A percentile compares a stretch with the other conserved stretches of the same genome.
Conservation (phyloP, 2,888 invertebrate genomes). For the Philereme vetulata region DNA sequence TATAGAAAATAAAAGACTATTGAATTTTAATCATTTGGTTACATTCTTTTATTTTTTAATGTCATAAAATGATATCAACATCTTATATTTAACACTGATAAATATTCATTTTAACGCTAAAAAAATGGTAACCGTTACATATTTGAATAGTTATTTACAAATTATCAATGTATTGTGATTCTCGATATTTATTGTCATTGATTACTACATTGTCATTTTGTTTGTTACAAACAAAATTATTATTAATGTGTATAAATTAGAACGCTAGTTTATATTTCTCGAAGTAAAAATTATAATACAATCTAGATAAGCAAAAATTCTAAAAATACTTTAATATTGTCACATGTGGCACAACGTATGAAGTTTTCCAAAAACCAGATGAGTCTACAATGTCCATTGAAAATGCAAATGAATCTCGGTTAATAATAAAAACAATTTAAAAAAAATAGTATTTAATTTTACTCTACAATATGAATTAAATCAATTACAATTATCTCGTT, state of each 20-base stretch:
- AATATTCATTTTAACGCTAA: slow-evolving; percentile 58
- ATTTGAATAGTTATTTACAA: slow-evolving; percentile 35
- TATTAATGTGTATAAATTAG: not conserved
- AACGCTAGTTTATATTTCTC: not conserved
- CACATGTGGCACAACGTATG: not conserved
- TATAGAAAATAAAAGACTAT: slow-evolving; percentile 10
- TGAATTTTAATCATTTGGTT: slow-evolving; percentile 50
- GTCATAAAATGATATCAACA: slow-evolving; percentile 83
- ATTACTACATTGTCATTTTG: slow-evolving; percentile 4
- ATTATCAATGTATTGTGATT: slow-evolving; percentile 46
- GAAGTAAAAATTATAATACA: slow-evolving; percentile 19
- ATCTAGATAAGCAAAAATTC: not conserved
- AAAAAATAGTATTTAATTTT: too few relatives aligned
- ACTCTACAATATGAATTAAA: too few relatives aligned
- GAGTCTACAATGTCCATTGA: too few relatives aligned
- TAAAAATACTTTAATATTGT: not conserved
- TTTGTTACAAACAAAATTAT: too few relatives aligned
- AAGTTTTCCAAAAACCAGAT: not conserved
- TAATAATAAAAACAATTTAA: too few relatives aligned
- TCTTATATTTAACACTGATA: slow-evolving; percentile 82
- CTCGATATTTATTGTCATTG: slow-evolving; percentile 72
- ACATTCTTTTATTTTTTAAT: slow-evolving; percentile 79
- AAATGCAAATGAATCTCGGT: too few relatives aligned
- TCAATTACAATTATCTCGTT: slow-evolving; percentile 36
- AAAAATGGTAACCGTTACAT: slow-evolving; percentile 30